These are phyloP conservation scores for Acleris sparsana DNA, from an alignment of 2,888 invertebrate genomes.

Conservation along the genomic window DNA sequence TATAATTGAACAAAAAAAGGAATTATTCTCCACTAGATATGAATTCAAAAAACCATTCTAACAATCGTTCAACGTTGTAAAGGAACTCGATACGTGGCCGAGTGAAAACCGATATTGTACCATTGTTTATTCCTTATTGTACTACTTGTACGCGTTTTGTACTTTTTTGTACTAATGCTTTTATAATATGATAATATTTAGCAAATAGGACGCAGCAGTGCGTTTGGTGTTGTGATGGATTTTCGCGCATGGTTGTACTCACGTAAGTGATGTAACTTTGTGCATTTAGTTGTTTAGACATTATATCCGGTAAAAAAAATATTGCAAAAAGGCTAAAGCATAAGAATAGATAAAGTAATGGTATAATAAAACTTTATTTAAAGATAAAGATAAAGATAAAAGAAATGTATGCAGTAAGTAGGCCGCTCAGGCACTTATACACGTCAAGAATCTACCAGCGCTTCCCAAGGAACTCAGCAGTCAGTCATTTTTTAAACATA, in stretches of 20 bases:
- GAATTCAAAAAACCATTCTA: constrained; percentile 40
- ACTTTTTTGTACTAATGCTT: constrained; percentile 35
- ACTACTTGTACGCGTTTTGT: constrained; percentile 31
- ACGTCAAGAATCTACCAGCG: too few species aligned
- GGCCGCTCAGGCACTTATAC: too few species aligned
- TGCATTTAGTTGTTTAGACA: neutral
- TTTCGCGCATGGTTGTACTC: constrained; percentile 29
- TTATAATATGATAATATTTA: constrained; percentile 52
- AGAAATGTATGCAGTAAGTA: too few species aligned
- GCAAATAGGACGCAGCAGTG: constrained; percentile 52
- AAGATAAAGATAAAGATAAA: too few species aligned
- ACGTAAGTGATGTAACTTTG: constrained; percentile 5
- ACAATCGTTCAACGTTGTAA: constrained; percentile 25
- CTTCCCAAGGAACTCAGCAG: too few species aligned
- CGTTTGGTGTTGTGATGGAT: constrained; percentile 38
- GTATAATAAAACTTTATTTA: too few species aligned
- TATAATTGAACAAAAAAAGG: neutral
- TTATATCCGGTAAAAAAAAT: constrained; percentile 2
- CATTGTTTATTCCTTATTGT: constrained; percentile 40
- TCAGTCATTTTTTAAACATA: too few species aligned
- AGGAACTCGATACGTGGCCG: constrained; percentile 32
- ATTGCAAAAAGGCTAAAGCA: neutral
- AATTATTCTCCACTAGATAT: neutral
- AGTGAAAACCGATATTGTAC: constrained; percentile 48
- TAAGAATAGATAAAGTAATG: neutral